Evolutionary conservation across 2,888 invertebrate genomes (phyloP), one percentile per base, ranked within the genome.

Genomic region (Drosophila stalkeri): DNA sequence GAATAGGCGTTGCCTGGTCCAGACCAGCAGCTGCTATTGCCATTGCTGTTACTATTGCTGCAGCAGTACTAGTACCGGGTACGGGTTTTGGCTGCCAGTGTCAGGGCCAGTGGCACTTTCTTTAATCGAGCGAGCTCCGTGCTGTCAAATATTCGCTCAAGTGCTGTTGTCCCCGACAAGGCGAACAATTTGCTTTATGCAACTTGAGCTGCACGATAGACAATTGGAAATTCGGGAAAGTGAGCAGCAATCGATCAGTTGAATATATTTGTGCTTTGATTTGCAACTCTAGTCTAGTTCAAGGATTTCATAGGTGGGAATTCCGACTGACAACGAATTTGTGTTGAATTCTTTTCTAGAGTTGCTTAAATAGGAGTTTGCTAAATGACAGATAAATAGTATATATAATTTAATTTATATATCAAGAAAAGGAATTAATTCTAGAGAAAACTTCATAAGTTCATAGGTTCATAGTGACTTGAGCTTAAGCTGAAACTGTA

Each of bases 141-240:
- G 43, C 75, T 80, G 62, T 63, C 82, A 85, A 87, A 73, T 82
- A 81, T 84, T 82, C 79, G 71, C 66, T 67, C 77, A 80, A 85
- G 65, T 81, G 82, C 70, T 56, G 67, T 62, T 72, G 44, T 52
- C 59, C 49, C 51, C n/a, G 68, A 66, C 82, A 82, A 72, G 73
- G 71, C 65, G 64, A 79, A 57, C 73, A 83, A 82, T 83, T 85
- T 77, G 69, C 54, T 70, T n/a, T 39, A 18, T 51, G 51, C 33
- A 33, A 51, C 51, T 33, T 33, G 18, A 33, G 33, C 33, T 51
- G 33, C 51, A 20, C 33, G 51, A 18, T 35, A 35, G 51, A 35
- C 51, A 51, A 51, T 51, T 51, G 18, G 2, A 51, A 51, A 33
- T 51, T 51, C 14, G 18, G 18, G 51, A 51, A 51, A 51, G 51